Percentiles rank a stretch among this genome's conserved stretches.
Evolutionary conservation across 2,888 invertebrate genomes (phyloP).

Genomic region (Vanessa cardui): DNA sequence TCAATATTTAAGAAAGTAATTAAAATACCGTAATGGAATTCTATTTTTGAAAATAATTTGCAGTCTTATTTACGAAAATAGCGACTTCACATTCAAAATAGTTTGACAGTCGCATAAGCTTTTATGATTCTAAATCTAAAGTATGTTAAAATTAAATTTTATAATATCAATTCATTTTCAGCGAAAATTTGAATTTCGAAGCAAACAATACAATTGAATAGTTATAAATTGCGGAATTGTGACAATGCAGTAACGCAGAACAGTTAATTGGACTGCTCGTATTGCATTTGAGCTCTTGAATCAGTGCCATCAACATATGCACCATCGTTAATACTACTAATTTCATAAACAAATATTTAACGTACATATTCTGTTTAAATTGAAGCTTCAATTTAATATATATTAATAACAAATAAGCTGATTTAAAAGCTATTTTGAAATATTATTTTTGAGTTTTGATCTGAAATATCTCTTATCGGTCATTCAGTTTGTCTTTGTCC

Average conservation of each 20-base stretch:
- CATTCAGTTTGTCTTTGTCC: no score
- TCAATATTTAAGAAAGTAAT: no score
- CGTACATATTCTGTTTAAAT: neutral
- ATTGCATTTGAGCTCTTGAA: constrained; percentile 9
- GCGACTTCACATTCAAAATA: no score
- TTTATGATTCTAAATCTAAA: no score
- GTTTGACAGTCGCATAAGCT: no score
- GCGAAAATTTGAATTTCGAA: neutral
- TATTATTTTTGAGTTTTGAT: no score
- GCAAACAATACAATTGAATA: constrained; percentile 5
- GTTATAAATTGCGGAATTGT: constrained; percentile 10
- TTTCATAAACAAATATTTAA: neutral
- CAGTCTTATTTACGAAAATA: no score
- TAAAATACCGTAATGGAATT: no score
- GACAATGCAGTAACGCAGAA: constrained; percentile 11
- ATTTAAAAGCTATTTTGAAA: no score
- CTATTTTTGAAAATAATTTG: no score
- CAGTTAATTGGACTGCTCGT: constrained; percentile 7
- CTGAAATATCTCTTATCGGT: no score
- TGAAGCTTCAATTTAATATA: neutral
- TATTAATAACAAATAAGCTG: neutral
- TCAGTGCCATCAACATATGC: constrained; percentile 2
- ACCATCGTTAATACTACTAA: constrained; percentile 1
- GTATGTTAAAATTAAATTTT: no score
- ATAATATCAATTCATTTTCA: neutral